Base-by-base conservation (phyloP, 2,888 invertebrate genomes). In the Leptopilina syphax region DNA sequence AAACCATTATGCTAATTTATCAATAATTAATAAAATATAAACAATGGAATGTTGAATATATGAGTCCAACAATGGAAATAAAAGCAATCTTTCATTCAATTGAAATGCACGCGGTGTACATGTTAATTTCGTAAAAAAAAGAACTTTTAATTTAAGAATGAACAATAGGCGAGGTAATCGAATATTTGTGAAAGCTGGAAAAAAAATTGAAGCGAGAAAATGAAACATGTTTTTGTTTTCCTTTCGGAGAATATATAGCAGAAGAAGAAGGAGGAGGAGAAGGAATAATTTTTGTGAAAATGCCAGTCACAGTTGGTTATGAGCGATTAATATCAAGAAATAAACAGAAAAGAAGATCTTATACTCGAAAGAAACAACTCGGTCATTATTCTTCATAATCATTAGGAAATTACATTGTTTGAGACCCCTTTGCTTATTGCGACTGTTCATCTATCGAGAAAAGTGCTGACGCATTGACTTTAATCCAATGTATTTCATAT, bases 381-480 rank as follows among this genome's bases (percentile, higher is more conserved):
- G 83, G 81, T 88, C 88, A 87, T 89, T 86, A 87, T 86, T 86
- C 87, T 79, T 82, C 86, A 86, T 86, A 88, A 90, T 89, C 86
- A 84, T 84, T 85, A 83, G 86, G 86, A 87, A 90, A 89, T 90
- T 87, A 84, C 85, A 87, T 88, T 87, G 87, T 89, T 87, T 84
- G 86, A 85, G 83, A 84, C 84, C 82, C 83, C 83, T 54, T 70
- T 81, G 83, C 85, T 86, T 87, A 88, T 87, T 86, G 86, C 83
- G 81, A 83, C 82, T 86, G 86, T 76, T 77, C 34, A 50, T 8
- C 13, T 70, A 50, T 77, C 70, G 60, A 77, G 84, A 84, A 85
- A 90, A 88, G 83, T 85, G 90, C 90, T 90, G 91, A 91, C 88
- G 87, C 88, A 87, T 84, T 79, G 81, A 81, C 84, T 86, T 87